These are phyloP conservation scores for Botia kubotai DNA, from an alignment of 2,797 vertebrate species.

Conservation along the genomic window DNA sequence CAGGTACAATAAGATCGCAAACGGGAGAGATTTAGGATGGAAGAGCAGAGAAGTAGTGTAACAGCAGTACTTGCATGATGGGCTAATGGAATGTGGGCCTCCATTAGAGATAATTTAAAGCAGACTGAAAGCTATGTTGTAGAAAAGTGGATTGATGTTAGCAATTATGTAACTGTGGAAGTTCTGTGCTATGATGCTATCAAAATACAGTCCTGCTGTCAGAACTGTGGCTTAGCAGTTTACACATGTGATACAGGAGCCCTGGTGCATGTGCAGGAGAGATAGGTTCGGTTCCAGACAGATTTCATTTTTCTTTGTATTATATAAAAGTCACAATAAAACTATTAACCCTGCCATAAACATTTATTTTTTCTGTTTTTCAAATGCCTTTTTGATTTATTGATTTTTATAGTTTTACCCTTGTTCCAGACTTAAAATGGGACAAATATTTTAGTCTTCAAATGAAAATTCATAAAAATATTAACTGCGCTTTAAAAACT, in stretches of 20 bases:
- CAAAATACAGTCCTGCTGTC: not conserved
- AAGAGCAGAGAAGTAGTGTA: conserved; percentile 1
- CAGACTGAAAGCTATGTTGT: conserved; percentile 30
- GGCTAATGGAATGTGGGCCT: conserved; percentile 34
- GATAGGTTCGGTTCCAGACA: not conserved
- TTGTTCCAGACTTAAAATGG: no score
- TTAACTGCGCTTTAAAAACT: no score
- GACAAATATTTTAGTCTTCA: no score
- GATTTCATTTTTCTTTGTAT: not conserved
- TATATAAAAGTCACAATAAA: not conserved
- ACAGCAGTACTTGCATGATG: conserved; percentile 22
- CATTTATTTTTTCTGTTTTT: no score
- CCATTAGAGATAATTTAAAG: conserved; percentile 45
- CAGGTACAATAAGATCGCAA: conserved; percentile 30
- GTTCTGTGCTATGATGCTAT: conserved; percentile 23
- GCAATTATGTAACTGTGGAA: conserved; percentile 27
- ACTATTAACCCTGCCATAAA: not conserved
- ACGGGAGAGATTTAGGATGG: conserved; percentile 11
- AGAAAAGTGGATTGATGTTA: conserved; percentile 38
- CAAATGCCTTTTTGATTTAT: no score
- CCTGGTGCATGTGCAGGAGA: not conserved
- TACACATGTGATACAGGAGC: not conserved
- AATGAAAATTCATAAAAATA: no score
- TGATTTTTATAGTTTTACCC: no score
- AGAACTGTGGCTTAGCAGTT: not conserved